Evolutionary conservation across 2,797 vertebrate genomes (phyloP).

Genomic region (Netta rufina): DNA sequence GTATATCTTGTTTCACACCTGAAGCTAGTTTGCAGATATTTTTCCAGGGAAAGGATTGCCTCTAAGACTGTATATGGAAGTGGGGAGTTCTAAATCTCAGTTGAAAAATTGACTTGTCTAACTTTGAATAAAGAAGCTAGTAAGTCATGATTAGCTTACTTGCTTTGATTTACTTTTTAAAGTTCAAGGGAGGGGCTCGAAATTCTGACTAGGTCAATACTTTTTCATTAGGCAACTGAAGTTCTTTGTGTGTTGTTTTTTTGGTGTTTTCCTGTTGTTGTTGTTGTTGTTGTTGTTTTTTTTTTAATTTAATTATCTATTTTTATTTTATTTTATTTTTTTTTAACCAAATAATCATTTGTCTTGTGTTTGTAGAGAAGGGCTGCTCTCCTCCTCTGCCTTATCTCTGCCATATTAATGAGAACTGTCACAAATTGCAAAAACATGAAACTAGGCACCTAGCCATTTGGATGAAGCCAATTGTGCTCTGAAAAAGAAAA

Average conservation of each 20-base stretch:
- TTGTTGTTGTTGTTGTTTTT: too few species aligned
- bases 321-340: too few species aligned
- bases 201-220: neutral
- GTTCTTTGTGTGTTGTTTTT: neutral
- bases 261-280: too few species aligned
- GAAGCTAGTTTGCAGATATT: constrained; percentile 62
- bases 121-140: neutral
- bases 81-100: neutral
- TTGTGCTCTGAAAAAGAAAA: neutral
- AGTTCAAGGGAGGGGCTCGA: neutral
- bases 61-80: neutral
- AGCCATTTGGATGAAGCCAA: constrained; percentile 15
- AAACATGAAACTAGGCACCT: neutral
- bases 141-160: neutral
- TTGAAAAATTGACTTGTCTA: neutral
- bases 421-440: neutral
- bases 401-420: neutral
- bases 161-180: neutral
- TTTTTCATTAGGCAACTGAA: neutral
- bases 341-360: neutral
- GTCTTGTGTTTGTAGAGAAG: neutral
- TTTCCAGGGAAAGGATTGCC: constrained; percentile 30
- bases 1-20: constrained; percentile 60
- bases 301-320: too few species aligned
- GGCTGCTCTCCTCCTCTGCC: neutral